Base-by-base conservation (phyloP, 1,140 invertebrate genomes). In the Tetramorium parvispinum region DNA sequence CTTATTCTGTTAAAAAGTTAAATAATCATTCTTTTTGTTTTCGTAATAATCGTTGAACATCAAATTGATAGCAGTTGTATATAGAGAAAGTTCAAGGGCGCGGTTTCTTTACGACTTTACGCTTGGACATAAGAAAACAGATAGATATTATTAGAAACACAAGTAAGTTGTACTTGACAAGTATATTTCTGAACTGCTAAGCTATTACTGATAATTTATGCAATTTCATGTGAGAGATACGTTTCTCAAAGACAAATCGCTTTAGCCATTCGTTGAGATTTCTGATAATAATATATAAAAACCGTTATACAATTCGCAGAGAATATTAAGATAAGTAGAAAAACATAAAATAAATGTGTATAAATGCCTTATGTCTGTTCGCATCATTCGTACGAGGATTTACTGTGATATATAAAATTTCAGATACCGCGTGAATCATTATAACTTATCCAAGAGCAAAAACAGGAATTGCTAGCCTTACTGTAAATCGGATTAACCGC, bases 11-110 rank as follows among this genome's bases (percentile, higher is more conserved):
- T 66, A 51, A 65, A 51, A 18, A 10, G 0, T 65, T 18, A 37
- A 66, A 79, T 1, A 3, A 21, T 65, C 8, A 11, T 78, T 32
- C 11, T 3, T 24, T 51, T 37, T 13, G 32, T 66, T 65, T 65
- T 66, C 27, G 37, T 24, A 51, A 43, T 16, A 65, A 65, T 49
- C 16, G 13, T 21, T 61, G 10, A 43, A 11, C 1, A 21, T 0
- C 27, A 65, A 79, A 79, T 68, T 68, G 3, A 79, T 65, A 46
- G 16, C 43, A 7, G 13, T 32, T 32, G 3, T n/a, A 18, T n/a
- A 27, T n/a, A 37, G 27, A 63, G 27, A 65, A 65, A 79, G 43
- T 79, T 66, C 59, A 79, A 79, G 76, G 76, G n/a, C 43, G 24
- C 24, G 18, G 51, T 51, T 79, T 46, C 6, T 51, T 51, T 3